phyloP scores from a whole-genome alignment of 2,888 invertebrate species.

The Tryphoninae sp. region DNA sequence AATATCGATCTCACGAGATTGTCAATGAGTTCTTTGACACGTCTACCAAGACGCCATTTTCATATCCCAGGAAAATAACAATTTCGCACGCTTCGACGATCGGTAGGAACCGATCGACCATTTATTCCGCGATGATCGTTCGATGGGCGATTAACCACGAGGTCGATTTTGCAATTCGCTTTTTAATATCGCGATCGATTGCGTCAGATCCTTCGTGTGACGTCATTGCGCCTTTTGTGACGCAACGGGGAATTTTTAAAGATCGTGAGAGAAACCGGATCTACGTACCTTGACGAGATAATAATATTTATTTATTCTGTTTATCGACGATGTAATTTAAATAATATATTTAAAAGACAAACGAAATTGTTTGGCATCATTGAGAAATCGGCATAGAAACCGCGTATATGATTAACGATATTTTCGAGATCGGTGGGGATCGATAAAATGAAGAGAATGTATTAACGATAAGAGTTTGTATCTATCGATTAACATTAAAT shows the following conservation, averaged over 20 bases:
- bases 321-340: too few species aligned
- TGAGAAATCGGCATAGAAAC: too few species aligned
- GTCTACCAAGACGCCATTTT: background rate
- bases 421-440: too few species aligned
- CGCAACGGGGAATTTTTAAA: slow-evolving; percentile 10
- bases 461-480: too few species aligned
- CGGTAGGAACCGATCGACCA: background rate
- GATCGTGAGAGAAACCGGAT: slow-evolving; percentile 15
- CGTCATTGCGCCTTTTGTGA: slow-evolving; percentile 10
- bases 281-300: background rate
- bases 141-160: background rate
- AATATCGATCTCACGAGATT: background rate
- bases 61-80: background rate
- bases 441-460: too few species aligned
- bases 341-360: too few species aligned
- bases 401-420: too few species aligned
- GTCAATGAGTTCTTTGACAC: background rate
- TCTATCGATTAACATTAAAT: too few species aligned
- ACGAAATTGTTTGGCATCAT: too few species aligned
- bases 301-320: too few species aligned
- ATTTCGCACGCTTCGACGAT: background rate
- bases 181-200: background rate
- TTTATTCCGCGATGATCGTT: background rate
- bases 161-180: background rate
- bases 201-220: slow-evolving; percentile 2